Evolutionary conservation across 1,140 invertebrate species (phyloP).

Genomic region (Leptinotarsa defecta): DNA sequence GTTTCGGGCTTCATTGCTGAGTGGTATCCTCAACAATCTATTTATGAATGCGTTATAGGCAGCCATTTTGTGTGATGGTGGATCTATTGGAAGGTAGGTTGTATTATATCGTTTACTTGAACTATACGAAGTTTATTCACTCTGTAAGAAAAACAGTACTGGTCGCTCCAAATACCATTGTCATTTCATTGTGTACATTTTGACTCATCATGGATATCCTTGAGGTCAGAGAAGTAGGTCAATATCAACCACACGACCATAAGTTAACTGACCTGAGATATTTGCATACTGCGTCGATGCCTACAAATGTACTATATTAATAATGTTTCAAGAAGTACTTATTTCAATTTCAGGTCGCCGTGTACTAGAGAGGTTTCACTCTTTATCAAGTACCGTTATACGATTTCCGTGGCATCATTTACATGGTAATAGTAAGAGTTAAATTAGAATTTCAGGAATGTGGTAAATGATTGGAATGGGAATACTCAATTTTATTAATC

Average conservation of each 20-base stretch:
- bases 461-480: background rate
- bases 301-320: background rate
- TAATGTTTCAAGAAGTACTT: background rate
- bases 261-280: slow-evolving; percentile 5
- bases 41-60: no score
- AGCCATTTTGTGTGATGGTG: no score
- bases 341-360: background rate
- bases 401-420: background rate
- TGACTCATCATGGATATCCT: background rate
- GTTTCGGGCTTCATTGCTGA: no score
- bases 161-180: background rate
- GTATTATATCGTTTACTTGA: no score
- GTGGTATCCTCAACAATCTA: no score
- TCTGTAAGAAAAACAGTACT: background rate
- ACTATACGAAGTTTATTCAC: no score
- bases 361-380: background rate
- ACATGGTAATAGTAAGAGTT: background rate
- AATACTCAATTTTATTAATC: no score
- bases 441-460: background rate
- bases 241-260: slow-evolving; percentile 11
- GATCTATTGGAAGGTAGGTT: no score
- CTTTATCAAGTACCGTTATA: background rate
- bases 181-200: background rate
- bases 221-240: slow-evolving; percentile 13
- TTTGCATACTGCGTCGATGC: background rate